phyloP scores from a whole-genome alignment of 2,797 vertebrate species.

The Eleutherodactylus coqui region DNA sequence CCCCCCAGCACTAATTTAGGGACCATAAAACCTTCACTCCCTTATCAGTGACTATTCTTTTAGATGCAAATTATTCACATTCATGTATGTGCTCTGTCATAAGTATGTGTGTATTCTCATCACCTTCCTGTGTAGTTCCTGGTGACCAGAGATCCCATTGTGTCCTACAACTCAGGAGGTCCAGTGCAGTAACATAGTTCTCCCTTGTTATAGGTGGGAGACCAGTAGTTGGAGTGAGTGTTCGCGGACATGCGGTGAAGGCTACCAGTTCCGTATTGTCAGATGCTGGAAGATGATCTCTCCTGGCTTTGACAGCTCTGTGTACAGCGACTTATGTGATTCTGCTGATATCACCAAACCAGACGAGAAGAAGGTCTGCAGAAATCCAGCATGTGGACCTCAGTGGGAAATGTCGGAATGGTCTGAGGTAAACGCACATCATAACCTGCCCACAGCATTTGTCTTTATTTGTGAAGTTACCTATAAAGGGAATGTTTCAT shows the following conservation, averaged over 20 bases:
- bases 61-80: too few species aligned
- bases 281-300: slow-evolving; percentile 99
- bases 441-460: neutral
- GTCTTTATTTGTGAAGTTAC: neutral
- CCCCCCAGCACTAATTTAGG: too few species aligned
- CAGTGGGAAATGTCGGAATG: slow-evolving; percentile 99
- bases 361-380: slow-evolving; percentile 88
- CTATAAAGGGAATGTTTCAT: neutral
- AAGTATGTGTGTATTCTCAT: too few species aligned
- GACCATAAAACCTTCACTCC: too few species aligned
- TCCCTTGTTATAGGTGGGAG: slow-evolving; percentile 85
- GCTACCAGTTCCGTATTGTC: slow-evolving; percentile 92
- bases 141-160: neutral
- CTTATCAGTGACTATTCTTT: too few species aligned
- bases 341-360: slow-evolving; percentile 88
- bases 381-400: slow-evolving; percentile 91
- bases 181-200: neutral
- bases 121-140: neutral
- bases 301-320: slow-evolving; percentile 94
- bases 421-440: slow-evolving; percentile 82
- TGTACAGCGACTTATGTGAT: slow-evolving; percentile 94
- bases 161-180: neutral
- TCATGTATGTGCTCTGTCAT: too few species aligned
- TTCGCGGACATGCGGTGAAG: slow-evolving; percentile 93
- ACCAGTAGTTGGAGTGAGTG: slow-evolving; percentile 98